Percentiles rank a stretch among this genome's conserved stretches.
phyloP scores from a whole-genome alignment of 2,888 invertebrate genomes.

The Hydrotaea cyrtoneurina region DNA sequence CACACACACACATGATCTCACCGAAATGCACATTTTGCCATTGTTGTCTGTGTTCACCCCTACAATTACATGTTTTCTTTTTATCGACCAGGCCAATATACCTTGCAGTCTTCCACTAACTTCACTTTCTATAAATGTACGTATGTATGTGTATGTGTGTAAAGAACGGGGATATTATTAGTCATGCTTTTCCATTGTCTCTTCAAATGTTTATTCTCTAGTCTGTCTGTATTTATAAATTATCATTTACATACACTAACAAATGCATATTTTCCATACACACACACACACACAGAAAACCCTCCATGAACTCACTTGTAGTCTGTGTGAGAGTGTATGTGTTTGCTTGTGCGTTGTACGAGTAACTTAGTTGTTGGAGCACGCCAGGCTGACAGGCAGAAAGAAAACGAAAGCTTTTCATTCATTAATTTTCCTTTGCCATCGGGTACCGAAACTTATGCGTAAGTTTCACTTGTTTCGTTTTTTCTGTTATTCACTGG shows the following conservation, averaged over 20 bases:
- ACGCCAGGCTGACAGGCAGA: background rate
- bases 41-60: background rate
- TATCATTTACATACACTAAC: slow-evolving; percentile 3
- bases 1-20: no score
- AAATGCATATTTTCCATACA: background rate
- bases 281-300: background rate
- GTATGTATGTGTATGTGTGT: background rate
- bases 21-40: background rate
- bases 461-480: slow-evolving; percentile 7
- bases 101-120: background rate
- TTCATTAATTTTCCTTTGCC: slow-evolving; percentile 72
- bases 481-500: no score
- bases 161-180: slow-evolving; percentile 16
- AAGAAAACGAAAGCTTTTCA: slow-evolving; percentile 74
- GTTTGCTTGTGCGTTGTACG: slow-evolving; percentile 41
- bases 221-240: slow-evolving; percentile 7
- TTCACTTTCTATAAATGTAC: background rate
- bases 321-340: background rate
- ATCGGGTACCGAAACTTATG: no score
- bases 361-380: background rate
- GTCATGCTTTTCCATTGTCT: slow-evolving; percentile 35
- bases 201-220: slow-evolving; percentile 7
- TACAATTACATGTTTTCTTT: slow-evolving; percentile 2
- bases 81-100: background rate
- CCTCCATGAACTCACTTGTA: background rate